phyloP scores from a whole-genome alignment of 1,140 invertebrate species.

The Cherax quadricarinatus region DNA sequence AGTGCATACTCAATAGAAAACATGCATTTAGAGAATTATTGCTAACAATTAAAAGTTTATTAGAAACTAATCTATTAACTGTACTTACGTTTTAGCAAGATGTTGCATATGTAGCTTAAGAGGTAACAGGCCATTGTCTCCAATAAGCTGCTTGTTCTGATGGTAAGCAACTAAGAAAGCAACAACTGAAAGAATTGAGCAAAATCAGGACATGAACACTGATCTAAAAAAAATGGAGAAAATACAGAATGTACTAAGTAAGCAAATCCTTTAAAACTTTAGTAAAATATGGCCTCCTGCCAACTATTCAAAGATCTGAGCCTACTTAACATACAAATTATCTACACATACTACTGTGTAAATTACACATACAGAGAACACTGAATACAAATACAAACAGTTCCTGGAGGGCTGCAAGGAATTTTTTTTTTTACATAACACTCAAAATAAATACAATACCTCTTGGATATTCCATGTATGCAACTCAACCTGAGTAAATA shows the following conservation, averaged over 20 bases:
- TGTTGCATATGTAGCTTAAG: constrained; percentile 74
- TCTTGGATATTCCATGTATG: no score
- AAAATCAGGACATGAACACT: background rate
- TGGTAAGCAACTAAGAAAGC: constrained; percentile 77
- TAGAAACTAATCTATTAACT: no score
- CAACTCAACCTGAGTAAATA: no score
- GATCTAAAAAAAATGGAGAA: background rate
- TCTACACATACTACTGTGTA: background rate
- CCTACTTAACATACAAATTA: background rate
- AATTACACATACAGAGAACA: background rate
- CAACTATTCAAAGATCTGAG: background rate
- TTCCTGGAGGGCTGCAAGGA: no score
- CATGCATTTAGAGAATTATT: no score
- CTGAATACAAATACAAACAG: no score
- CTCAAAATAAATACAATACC: no score
- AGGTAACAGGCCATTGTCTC: constrained; percentile 77
- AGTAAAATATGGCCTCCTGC: background rate
- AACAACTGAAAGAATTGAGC: constrained; percentile 75
- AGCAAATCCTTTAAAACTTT: background rate
- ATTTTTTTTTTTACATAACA: no score
- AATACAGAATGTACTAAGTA: background rate
- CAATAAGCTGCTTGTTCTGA: constrained; percentile 77
- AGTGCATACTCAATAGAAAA: no score
- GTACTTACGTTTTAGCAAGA: constrained; percentile 8
- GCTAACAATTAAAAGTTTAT: background rate